Evolutionary conservation across 2,797 vertebrate species (phyloP).

Genomic region (Centroberyx gerrardi): DNA sequence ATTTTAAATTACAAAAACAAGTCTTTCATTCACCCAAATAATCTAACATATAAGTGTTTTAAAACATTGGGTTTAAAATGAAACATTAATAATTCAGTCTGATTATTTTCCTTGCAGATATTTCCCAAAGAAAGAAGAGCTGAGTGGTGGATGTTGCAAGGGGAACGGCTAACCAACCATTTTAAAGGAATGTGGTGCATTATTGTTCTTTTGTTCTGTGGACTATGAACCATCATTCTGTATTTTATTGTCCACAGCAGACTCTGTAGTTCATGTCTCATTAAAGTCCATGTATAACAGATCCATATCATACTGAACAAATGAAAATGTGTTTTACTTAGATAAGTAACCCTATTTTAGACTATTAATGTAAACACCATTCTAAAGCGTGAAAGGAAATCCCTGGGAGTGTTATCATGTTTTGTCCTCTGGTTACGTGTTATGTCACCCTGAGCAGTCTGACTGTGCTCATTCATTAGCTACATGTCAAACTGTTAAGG

Average conservation of each 20-base stretch:
- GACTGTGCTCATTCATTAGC: background rate
- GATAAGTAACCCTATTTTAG: background rate
- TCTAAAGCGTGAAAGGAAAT: background rate
- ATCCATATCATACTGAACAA: background rate
- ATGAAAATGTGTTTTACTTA: slow-evolving; percentile 2
- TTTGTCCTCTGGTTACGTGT: slow-evolving; percentile 7
- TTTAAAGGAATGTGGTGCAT: background rate
- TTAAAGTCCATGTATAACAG: background rate
- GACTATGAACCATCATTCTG: background rate
- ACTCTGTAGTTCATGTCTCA: background rate
- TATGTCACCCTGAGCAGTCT: background rate
- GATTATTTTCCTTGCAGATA: slow-evolving; percentile 73
- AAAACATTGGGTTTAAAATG: background rate
- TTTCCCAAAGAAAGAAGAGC: slow-evolving; percentile 74
- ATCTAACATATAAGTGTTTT: background rate
- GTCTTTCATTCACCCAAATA: background rate
- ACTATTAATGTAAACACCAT: background rate
- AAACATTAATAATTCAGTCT: slow-evolving; percentile 5
- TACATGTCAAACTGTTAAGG: slow-evolving; percentile 17
- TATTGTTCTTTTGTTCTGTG: slow-evolving; percentile 12
- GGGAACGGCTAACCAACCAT: slow-evolving; percentile 51
- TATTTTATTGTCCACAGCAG: background rate
- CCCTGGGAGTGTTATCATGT: background rate
- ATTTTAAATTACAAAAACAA: background rate
- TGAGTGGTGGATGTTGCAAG: slow-evolving; percentile 73